Conservation (phyloP, 2,797 vertebrate species). For the Phrynocephalus guinanensis region DNA sequence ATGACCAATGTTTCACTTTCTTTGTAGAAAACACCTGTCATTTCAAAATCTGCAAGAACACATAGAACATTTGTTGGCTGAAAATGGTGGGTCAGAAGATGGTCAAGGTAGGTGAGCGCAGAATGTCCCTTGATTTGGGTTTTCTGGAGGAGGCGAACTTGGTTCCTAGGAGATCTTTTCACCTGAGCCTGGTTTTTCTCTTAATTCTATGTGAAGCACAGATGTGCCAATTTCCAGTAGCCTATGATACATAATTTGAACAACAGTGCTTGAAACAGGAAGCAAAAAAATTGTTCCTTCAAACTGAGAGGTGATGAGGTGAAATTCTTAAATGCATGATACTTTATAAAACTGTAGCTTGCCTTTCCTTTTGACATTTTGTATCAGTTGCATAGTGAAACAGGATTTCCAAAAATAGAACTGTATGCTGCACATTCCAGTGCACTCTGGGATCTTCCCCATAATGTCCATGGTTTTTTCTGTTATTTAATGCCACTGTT, state of each 20-base stretch:
- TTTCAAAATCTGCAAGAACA: constrained; percentile 92
- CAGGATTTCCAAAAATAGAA: not conserved
- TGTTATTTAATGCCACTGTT: not conserved
- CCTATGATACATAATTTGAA: constrained; percentile 7
- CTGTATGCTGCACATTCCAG: too few species aligned
- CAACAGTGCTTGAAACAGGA: not conserved
- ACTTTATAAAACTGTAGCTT: not conserved
- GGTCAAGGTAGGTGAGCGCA: constrained; percentile 76
- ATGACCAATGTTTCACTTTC: constrained; percentile 56
- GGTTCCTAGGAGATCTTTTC: constrained; percentile 17
- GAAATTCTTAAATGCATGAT: not conserved
- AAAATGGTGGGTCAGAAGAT: constrained; percentile 82
- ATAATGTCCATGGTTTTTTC: not conserved
- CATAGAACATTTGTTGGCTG: constrained; percentile 86
- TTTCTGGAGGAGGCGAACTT: constrained; percentile 14
- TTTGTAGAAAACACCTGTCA: constrained; percentile 87
- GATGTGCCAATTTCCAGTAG: not conserved
- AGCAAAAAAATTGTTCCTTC: not conserved
- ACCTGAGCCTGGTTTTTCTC: not conserved
- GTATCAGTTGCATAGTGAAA: not conserved
- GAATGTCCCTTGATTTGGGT: constrained; percentile 13
- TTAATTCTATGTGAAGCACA: constrained; percentile 17
- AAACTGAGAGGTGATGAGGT: not conserved
- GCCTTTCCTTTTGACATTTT: not conserved
- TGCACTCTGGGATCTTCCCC: too few species aligned